Conservation (phyloP, 2,797 vertebrate genomes). For the Thamnophis elegans region DNA sequence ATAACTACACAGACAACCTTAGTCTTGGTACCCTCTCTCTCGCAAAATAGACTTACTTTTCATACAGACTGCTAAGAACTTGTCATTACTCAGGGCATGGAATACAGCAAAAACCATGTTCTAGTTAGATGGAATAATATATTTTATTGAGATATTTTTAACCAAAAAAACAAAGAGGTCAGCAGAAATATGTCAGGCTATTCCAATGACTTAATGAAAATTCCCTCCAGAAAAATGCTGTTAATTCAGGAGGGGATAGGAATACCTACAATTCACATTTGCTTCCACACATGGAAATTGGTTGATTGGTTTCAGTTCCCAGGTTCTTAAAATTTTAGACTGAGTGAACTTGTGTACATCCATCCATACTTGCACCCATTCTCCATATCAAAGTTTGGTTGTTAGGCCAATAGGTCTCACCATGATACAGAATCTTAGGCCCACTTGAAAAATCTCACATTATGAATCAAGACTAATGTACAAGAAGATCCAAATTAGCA, state of each 20-base stretch:
- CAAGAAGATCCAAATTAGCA: conserved; percentile 6
- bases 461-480: conserved; percentile 5
- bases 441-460: background rate
- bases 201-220: background rate
- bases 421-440: background rate
- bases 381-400: background rate
- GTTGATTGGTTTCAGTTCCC: background rate
- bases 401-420: background rate
- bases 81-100: background rate
- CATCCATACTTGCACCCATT: background rate
- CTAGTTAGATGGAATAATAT: conserved; percentile 1
- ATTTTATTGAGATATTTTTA: background rate
- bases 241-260: background rate
- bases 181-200: background rate
- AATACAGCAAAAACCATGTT: background rate
- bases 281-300: background rate
- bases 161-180: background rate
- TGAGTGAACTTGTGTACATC: background rate
- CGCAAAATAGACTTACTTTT: background rate
- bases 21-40: background rate
- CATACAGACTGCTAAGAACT: background rate
- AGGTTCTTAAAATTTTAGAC: background rate
- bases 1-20: background rate
- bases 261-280: background rate
- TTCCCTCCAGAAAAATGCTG: background rate